Evolutionary conservation across 2,113 vertebrate genomes (phyloP).

Genomic region (Saccopteryx leptura): DNA sequence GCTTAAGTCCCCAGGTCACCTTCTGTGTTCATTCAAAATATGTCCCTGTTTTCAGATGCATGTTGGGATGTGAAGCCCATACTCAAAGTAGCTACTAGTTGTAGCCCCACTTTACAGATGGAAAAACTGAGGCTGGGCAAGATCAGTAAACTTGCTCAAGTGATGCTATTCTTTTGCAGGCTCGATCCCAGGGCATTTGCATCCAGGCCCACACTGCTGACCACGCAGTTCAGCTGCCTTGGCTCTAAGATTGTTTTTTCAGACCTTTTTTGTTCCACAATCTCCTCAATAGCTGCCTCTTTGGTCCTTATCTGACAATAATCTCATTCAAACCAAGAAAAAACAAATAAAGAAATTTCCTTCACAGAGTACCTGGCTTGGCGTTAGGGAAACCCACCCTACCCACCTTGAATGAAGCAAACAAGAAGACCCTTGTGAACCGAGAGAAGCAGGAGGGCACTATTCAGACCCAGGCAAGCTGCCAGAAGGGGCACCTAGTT

Average conservation of each 20-base stretch:
- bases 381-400: neutral
- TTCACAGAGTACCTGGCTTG: neutral
- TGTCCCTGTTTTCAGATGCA: neutral
- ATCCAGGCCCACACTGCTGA: accelerated
- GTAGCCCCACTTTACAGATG: neutral
- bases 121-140: neutral
- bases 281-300: neutral
- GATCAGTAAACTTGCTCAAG: neutral
- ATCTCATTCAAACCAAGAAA: neutral
- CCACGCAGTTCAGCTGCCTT: no score
- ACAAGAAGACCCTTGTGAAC: accelerated
- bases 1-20: neutral
- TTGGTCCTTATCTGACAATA: neutral
- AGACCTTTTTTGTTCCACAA: neutral
- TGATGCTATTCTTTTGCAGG: neutral
- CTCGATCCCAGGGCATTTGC: neutral
- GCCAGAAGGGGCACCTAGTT: neutral
- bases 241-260: neutral
- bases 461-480: neutral
- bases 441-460: neutral
- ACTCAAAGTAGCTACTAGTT: neutral
- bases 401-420: neutral
- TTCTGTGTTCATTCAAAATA: neutral
- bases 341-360: neutral
- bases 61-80: neutral